Conservation (phyloP, 2,888 invertebrate genomes). For the Perizoma flavofasciatum region DNA sequence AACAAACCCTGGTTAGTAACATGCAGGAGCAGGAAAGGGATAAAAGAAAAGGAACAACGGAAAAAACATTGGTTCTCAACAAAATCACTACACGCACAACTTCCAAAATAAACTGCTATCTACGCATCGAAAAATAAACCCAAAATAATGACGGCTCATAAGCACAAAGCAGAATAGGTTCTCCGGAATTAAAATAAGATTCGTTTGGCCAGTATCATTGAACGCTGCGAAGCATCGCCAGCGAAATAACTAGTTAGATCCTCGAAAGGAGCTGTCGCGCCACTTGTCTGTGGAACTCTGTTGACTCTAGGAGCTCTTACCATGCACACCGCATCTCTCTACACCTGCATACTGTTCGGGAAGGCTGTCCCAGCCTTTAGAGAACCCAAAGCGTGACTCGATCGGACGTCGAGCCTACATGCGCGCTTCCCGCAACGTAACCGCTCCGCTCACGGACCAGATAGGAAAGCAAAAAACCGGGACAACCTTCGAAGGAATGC, state of each 20-base stretch:
- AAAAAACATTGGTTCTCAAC: conserved; percentile 82
- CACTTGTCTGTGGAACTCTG: conserved; percentile 32
- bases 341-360: conserved; percentile 60
- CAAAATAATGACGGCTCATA: conserved; percentile 80
- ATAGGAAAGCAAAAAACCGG: conserved; percentile 84
- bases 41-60: conserved; percentile 71
- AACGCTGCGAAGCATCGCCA: conserved; percentile 72
- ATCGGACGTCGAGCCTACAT: conserved; percentile 59
- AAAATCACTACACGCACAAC: conserved; percentile 77
- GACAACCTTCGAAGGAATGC: conserved; percentile 84
- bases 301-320: conserved; percentile 41
- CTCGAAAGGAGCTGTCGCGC: conserved; percentile 27
- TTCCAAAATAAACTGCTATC: conserved; percentile 74
- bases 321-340: conserved; percentile 62
- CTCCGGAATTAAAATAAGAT: conserved; percentile 82
- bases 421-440: conserved; percentile 73
- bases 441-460: conserved; percentile 65
- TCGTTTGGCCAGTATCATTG: conserved; percentile 83
- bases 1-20: conserved; percentile 75
- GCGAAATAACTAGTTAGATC: conserved; percentile 33
- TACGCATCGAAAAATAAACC: conserved; percentile 74
- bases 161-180: conserved; percentile 85
- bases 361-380: conserved; percentile 80
- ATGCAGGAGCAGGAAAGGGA: conserved; percentile 64
- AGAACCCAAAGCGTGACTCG: conserved; percentile 51